Percentiles rank a stretch among this genome's conserved stretches.
These are phyloP conservation scores for Mus pahari DNA, from an alignment of 2,113 vertebrate species.

Conservation along the genomic window DNA sequence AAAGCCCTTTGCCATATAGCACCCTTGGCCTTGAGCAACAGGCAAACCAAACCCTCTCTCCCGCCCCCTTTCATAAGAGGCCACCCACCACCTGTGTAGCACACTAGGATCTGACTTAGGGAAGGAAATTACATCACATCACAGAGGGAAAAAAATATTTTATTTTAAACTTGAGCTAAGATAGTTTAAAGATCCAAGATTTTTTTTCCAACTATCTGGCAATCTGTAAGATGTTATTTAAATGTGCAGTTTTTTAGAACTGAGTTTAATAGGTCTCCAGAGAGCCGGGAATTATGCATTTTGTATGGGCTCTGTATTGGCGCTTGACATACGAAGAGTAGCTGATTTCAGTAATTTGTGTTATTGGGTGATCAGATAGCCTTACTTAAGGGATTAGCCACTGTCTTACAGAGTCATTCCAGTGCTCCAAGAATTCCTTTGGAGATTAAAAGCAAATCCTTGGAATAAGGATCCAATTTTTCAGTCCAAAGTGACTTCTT, in stretches of 20 bases:
- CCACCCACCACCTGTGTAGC: neutral
- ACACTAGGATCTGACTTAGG: conserved; percentile 13
- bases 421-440: conserved; percentile 74
- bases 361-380: conserved; percentile 63
- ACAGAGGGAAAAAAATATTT: neutral
- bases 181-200: conserved; percentile 24
- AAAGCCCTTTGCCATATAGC: neutral
- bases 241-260: neutral
- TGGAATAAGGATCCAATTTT: conserved; percentile 73
- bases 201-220: neutral
- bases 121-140: conserved; percentile 35
- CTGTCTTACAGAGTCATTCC: conserved; percentile 46
- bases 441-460: conserved; percentile 77
- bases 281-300: neutral
- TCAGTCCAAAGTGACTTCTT: conserved; percentile 76
- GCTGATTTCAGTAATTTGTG: conserved; percentile 30
- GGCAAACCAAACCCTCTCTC: neutral
- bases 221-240: neutral
- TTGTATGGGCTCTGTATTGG: neutral
- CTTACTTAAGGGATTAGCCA: conserved; percentile 65
- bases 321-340: neutral
- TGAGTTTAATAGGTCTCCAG: neutral
- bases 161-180: conserved; percentile 15
- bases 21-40: neutral
- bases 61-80: neutral